Conservation (phyloP, 2,888 invertebrate species). For the Lasioglossum lativentre region DNA sequence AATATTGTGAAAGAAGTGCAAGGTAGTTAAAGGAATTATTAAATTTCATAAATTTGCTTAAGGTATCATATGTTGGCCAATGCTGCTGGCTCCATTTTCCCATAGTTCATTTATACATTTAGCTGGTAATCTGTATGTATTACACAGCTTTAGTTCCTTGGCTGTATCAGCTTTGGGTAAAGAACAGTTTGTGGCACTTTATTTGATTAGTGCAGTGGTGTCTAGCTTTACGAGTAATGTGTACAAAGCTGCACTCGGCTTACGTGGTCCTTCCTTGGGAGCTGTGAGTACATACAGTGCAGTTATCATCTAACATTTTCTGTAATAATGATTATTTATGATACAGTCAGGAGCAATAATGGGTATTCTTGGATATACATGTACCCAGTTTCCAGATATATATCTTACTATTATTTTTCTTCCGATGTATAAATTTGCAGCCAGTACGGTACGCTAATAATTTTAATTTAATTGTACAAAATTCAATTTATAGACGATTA, state of each 20-base stretch:
- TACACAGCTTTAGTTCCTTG: slow-evolving; percentile 92
- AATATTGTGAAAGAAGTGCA: background rate
- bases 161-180: slow-evolving; percentile 92
- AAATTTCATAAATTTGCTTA: slow-evolving; percentile 73
- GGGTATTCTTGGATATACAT: slow-evolving; percentile 94
- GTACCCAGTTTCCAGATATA: slow-evolving; percentile 95
- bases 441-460: slow-evolving; percentile 88
- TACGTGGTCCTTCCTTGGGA: slow-evolving; percentile 93
- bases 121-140: slow-evolving; percentile 97
- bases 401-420: slow-evolving; percentile 94
- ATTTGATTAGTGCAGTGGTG: slow-evolving; percentile 94
- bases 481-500: slow-evolving; percentile 3
- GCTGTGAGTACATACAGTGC: slow-evolving; percentile 89
- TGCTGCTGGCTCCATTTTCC: slow-evolving; percentile 97
- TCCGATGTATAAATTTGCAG: slow-evolving; percentile 95
- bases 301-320: slow-evolving; percentile 4
- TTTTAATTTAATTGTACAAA: slow-evolving; percentile 25
- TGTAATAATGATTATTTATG: slow-evolving; percentile 73
- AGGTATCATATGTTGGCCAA: slow-evolving; percentile 93
- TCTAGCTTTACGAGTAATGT: slow-evolving; percentile 94
- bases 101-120: slow-evolving; percentile 95
- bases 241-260: slow-evolving; percentile 90
- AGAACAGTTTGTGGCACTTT: slow-evolving; percentile 96
- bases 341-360: slow-evolving; percentile 97
- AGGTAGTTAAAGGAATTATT: slow-evolving; percentile 11